A percentile compares a stretch with the other conserved stretches of the same genome.
Conservation (phyloP, 92 coral and sea anemone species). For the Anthopleura xanthogrammica region DNA sequence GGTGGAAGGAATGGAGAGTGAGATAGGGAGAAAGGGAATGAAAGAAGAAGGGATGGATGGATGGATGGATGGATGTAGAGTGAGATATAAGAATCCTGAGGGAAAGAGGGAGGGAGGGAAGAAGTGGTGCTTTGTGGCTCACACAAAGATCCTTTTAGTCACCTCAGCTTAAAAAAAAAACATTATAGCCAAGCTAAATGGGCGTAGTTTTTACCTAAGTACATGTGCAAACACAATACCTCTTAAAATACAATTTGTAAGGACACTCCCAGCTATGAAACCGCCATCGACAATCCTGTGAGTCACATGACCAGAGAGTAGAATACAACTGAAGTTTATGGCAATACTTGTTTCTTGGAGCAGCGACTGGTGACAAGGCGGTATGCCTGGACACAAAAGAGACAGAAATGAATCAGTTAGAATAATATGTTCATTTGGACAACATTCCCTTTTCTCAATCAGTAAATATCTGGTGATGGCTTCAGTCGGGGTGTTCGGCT, state of each 20-base stretch:
- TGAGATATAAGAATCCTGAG: neutral
- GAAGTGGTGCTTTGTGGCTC: neutral
- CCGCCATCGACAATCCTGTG: neutral
- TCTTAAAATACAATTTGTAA: slow-evolving; percentile 34
- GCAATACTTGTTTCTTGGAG: slow-evolving; percentile 29
- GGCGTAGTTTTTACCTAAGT: no score
- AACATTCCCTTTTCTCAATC: no score
- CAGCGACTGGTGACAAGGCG: slow-evolving; percentile 18
- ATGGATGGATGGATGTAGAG: neutral
- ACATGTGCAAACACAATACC: slow-evolving; percentile 16
- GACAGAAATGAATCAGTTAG: neutral
- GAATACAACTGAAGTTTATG: slow-evolving; percentile 29
- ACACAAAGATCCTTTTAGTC: neutral
- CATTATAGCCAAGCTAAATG: neutral
- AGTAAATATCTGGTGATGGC: no score
- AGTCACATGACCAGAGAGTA: slow-evolving; percentile 15
- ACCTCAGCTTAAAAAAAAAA: neutral
- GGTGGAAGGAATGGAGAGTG: no score
- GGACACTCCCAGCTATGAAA: slow-evolving; percentile 30
- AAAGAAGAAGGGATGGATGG: no score
- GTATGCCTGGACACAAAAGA: slow-evolving; percentile 32
- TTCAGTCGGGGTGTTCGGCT: no score
- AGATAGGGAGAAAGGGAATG: no score
- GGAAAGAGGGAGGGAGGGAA: neutral
- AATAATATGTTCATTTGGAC: no score